Evolutionary conservation across 2,113 vertebrate genomes (phyloP), one percentile per base, ranked within the genome.

Genomic region (Mugil cephalus): DNA sequence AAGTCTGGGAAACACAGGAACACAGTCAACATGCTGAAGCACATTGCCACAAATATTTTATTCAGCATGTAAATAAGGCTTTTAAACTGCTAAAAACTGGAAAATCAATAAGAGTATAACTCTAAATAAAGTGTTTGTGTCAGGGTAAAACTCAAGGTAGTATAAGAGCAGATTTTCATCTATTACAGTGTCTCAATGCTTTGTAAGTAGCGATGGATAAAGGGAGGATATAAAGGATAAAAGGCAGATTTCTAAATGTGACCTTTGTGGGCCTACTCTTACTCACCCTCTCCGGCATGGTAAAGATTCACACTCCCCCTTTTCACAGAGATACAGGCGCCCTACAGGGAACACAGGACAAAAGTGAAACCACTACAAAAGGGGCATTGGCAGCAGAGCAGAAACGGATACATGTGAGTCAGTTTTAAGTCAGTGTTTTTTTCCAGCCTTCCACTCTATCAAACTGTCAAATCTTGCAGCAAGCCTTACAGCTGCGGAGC

Each of bases 221-320:
- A 30, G 2, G 24, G 24, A 30, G 5, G 24, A 30, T 30, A 30
- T 30, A 5, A 30, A 30, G 24, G 24, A 30, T 30, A 30, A 30
- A 30, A 43, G 14, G 36, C 38, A 30, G n/a, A 30, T 21, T 46
- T 9, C 17, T 35, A 38, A 54, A 14, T 43, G 8, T 56, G 21
- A 43, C 19, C 35, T 54, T 36, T 7, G 17, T 8, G 42, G 34
- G 8, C 34, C 36, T 40, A 15, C 52, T 76, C 12, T 59, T 35
- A 80, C 92, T 92, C 90, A 98, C 97, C 96, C 94, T 96, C 94
- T 89, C 95, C 96, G 90, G 95, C 92, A 2, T 96, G 93, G 83
- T 96, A 70, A 0, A 95, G 85, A 90, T 95, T 91, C 55, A 84
- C 67, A 59, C 94, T 86, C 82, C 93, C 94, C 47, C 78, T 94